These are phyloP conservation scores for Lacerta agilis DNA, from an alignment of 2,797 vertebrate species.

Conservation along the genomic window DNA sequence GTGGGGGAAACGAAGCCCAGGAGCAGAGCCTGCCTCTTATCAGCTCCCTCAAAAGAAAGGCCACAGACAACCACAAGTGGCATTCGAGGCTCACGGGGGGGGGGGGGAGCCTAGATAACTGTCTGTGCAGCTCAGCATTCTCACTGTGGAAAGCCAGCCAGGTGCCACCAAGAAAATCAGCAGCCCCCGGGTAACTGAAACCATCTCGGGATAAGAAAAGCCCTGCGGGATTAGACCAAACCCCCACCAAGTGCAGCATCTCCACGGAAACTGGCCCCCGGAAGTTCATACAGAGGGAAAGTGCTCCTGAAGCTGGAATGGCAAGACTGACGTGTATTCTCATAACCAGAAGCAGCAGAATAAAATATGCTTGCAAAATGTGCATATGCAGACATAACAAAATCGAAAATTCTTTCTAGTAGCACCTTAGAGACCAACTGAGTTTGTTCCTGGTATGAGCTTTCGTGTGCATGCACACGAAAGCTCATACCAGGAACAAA, in stretches of 20 bases:
- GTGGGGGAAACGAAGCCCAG: conserved; percentile 17
- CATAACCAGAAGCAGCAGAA: not conserved
- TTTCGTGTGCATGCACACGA: no score
- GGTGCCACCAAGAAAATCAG: not conserved
- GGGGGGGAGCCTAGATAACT: no score
- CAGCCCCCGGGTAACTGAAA: not conserved
- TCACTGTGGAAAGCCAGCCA: not conserved
- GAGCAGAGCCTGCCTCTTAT: not conserved
- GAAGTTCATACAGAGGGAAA: not conserved
- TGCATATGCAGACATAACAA: no score
- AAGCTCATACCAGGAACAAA: no score
- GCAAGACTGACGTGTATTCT: no score
- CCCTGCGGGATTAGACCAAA: not conserved
- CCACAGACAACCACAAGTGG: not conserved
- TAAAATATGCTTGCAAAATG: not conserved
- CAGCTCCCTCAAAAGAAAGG: not conserved
- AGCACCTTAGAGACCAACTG: no score
- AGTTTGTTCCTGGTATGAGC: no score
- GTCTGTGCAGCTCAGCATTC: not conserved
- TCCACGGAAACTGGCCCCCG: no score
- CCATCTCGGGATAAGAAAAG: no score
- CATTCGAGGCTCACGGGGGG: no score
- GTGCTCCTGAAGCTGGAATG: not conserved
- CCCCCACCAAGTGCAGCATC: not conserved
- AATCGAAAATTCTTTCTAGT: no score